Evolutionary conservation across 2,113 vertebrate species (phyloP).

Genomic region (Cichladusa arquata): DNA sequence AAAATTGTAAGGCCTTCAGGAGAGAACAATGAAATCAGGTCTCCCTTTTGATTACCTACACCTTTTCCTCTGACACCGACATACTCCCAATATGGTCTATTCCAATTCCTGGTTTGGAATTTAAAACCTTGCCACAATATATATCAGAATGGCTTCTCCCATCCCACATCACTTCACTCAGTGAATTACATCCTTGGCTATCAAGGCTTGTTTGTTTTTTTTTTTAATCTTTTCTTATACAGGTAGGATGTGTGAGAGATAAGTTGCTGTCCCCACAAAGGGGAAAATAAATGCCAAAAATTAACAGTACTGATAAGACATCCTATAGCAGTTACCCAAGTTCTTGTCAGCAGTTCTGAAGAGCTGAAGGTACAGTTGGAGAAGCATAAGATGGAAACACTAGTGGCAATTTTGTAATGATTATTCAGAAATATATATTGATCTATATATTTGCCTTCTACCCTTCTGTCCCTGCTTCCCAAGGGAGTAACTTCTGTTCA

Average conservation of each 20-base stretch:
- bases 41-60: not conserved
- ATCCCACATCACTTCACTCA: not conserved
- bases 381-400: not conserved
- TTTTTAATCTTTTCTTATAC: not conserved
- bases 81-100: rapidly evolving
- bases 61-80: not conserved
- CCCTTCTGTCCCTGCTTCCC: not conserved
- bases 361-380: not conserved
- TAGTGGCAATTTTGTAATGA: not conserved
- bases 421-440: not conserved
- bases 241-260: not conserved
- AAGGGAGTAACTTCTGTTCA: not conserved
- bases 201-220: not conserved
- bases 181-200: not conserved
- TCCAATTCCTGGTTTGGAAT: not conserved
- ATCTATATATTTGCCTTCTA: not conserved
- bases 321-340: not conserved
- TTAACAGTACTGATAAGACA: not conserved
- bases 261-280: not conserved
- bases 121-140: not conserved
- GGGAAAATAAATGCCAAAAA: not conserved
- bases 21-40: not conserved
- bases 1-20: not conserved
- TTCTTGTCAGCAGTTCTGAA: not conserved
- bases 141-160: not conserved